Conservation (phyloP, 2,113 vertebrate species). For the Nipponia nippon region DNA sequence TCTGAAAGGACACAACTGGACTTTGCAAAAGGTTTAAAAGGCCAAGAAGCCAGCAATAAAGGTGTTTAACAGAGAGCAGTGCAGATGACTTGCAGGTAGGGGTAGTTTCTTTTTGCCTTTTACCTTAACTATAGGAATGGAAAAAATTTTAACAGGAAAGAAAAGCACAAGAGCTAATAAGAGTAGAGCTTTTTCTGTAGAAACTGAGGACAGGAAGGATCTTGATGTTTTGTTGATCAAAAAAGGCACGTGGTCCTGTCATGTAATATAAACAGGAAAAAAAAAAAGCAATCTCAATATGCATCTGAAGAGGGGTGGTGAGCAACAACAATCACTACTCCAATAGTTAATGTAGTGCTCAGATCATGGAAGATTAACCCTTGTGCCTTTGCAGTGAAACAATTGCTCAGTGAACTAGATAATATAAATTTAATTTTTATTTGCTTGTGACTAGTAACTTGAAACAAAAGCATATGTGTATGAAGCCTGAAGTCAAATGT, state of each 20-base stretch:
- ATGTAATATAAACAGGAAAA: neutral
- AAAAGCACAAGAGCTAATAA: neutral
- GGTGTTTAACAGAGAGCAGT: neutral
- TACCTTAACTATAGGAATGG: too few species aligned
- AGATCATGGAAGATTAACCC: neutral
- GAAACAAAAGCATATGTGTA: neutral
- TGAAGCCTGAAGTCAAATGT: neutral
- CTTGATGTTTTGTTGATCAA: neutral
- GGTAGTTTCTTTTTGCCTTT: neutral
- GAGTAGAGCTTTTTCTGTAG: neutral
- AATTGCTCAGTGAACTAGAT: neutral
- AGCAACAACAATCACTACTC: neutral
- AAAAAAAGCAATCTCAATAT: neutral
- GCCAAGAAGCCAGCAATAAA: neutral
- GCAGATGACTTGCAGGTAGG: neutral
- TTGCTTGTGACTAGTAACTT: neutral
- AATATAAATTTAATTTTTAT: neutral
- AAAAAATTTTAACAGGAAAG: neutral
- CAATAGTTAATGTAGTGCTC: neutral
- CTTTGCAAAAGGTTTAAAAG: neutral
- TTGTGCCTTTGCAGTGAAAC: neutral
- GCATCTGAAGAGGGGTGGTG: neutral
- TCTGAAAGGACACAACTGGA: neutral
- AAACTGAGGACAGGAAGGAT: neutral
- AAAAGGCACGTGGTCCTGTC: neutral